Evolutionary conservation across 2,113 vertebrate species (phyloP).

Genomic region (Oncorhynchus nerka): DNA sequence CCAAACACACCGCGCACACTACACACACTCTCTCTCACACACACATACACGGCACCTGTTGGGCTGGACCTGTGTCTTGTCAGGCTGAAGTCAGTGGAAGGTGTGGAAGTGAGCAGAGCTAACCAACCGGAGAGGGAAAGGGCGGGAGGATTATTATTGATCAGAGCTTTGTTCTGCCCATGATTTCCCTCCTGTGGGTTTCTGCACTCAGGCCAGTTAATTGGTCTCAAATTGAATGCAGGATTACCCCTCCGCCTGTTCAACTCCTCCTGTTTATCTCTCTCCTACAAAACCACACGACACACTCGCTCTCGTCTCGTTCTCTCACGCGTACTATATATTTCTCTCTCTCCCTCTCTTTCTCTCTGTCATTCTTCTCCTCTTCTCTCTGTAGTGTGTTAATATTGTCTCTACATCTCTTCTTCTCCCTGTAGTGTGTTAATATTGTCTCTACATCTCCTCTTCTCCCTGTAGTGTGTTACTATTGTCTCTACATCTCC

Average conservation of each 20-base stretch:
- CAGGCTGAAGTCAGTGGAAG: constrained; percentile 23
- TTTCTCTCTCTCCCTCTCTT: constrained; percentile 1
- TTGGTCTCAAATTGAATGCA: constrained; percentile 25
- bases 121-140: constrained; percentile 32
- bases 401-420: no score
- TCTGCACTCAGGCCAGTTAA: constrained; percentile 36
- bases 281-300: not conserved
- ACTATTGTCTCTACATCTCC: no score
- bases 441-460: no score
- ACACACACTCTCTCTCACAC: not conserved
- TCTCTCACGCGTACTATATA: not conserved
- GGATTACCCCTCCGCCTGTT: constrained; percentile 19
- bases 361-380: not conserved
- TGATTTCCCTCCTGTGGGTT: constrained; percentile 35
- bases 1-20: constrained; percentile 23
- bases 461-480: no score
- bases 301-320: constrained; percentile 2
- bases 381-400: no score
- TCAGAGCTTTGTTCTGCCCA: constrained; percentile 46
- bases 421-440: no score
- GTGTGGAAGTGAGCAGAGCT: constrained; percentile 29
- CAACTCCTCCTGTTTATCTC: not conserved
- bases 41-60: not conserved
- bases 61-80: constrained; percentile 9
- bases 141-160: constrained; percentile 61